phyloP scores from a whole-genome alignment of 2,888 invertebrate species.

The Leucophenga maculata region DNA sequence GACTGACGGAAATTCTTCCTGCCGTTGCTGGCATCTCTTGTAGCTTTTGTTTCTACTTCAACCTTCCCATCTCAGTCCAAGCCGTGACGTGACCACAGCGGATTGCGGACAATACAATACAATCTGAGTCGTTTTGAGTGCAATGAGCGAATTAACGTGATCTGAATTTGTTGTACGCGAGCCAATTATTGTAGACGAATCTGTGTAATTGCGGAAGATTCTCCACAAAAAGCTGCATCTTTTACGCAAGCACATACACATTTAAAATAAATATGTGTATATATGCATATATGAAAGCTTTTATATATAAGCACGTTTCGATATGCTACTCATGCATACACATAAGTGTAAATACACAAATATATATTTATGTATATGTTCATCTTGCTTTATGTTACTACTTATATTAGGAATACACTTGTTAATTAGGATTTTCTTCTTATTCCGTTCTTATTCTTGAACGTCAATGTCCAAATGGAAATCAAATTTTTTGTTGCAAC shows the following conservation, averaged over 20 bases:
- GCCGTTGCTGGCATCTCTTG: constrained; percentile 29
- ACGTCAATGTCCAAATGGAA: too few relatives aligned
- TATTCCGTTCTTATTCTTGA: too few relatives aligned
- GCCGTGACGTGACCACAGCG: background rate
- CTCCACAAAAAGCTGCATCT: constrained; percentile 34
- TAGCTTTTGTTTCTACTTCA: background rate
- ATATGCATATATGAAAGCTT: too few relatives aligned
- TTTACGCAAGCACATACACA: background rate
- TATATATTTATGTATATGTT: too few relatives aligned
- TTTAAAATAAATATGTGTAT: too few relatives aligned
- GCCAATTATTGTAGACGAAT: constrained; percentile 60
- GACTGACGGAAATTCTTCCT: background rate
- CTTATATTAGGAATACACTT: too few relatives aligned
- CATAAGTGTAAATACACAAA: too few relatives aligned
- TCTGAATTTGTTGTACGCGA: constrained; percentile 64
- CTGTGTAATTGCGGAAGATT: constrained; percentile 49
- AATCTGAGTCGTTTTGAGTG: background rate
- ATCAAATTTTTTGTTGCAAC: too few relatives aligned
- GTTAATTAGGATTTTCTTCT: too few relatives aligned
- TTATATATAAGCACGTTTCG: too few relatives aligned
- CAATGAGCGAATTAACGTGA: constrained; percentile 59
- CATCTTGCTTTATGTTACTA: too few relatives aligned
- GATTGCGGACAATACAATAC: background rate
- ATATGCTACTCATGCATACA: too few relatives aligned
- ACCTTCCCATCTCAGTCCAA: background rate